Percentiles rank a stretch among this genome's conserved stretches.
Evolutionary conservation across 2,113 vertebrate species (phyloP).

Genomic region (Nycticryphes semicollaris): DNA sequence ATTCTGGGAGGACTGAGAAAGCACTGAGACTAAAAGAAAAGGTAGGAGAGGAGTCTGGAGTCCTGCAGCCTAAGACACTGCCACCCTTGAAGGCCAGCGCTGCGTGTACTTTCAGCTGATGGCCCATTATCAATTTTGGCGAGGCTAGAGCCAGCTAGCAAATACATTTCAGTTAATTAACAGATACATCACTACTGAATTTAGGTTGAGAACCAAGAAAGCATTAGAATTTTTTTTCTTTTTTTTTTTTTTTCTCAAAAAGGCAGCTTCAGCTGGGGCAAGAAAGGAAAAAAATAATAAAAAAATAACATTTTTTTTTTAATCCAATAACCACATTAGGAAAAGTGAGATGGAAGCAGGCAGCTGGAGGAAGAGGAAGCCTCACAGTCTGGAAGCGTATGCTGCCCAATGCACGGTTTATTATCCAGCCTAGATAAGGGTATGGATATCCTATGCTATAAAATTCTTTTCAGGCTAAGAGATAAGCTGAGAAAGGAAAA

Average conservation of each 20-base stretch:
- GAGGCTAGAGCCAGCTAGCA: background rate
- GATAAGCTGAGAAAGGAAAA: slow-evolving; percentile 9
- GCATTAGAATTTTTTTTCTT: background rate
- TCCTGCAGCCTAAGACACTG: background rate
- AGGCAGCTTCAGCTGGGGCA: background rate
- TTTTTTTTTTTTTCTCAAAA: background rate
- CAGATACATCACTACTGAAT: background rate
- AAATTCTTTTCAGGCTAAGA: background rate
- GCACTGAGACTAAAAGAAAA: background rate
- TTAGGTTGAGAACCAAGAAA: background rate
- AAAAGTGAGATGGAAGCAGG: background rate
- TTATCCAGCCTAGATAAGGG: background rate
- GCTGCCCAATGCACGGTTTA: background rate
- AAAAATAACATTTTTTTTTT: too few relatives aligned
- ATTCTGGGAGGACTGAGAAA: background rate
- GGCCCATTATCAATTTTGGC: background rate
- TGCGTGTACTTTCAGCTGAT: background rate
- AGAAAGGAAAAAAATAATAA: background rate
- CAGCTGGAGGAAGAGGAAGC: background rate
- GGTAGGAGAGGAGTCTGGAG: background rate
- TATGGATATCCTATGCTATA: background rate
- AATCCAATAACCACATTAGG: background rate
- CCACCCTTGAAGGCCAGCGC: background rate
- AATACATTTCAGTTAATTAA: background rate
- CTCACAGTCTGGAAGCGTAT: background rate